Percentiles rank a stretch among this genome's conserved stretches.
These are phyloP conservation scores for Nerophis ophidion DNA, from an alignment of 2,113 vertebrate genomes.

Conservation along the genomic window DNA sequence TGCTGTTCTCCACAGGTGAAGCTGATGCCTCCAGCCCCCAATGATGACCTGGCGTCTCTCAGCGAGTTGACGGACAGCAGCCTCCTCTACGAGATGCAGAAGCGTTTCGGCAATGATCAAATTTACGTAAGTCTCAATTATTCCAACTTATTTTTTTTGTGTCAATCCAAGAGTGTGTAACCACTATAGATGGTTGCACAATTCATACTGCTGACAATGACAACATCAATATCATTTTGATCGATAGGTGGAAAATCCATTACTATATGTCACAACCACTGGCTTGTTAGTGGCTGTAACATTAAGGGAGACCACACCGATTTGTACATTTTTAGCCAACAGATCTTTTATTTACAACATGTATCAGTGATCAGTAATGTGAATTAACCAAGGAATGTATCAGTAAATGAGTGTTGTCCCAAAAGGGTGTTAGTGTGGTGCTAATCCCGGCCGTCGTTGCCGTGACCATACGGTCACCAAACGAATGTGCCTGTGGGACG, in stretches of 20 bases:
- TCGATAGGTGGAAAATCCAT: constrained; percentile 29
- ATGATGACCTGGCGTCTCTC: constrained; percentile 90
- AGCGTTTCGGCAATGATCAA: constrained; percentile 91
- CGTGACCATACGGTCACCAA: no score
- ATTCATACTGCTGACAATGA: constrained; percentile 10
- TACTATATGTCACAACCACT: no score
- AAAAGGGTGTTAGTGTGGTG: no score
- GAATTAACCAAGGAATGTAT: no score
- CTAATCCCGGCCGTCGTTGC: no score
- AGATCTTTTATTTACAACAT: no score
- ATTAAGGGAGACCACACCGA: no score
- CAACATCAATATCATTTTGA: constrained; percentile 36
- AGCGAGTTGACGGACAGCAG: constrained; percentile 90
- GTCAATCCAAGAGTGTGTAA: background rate
- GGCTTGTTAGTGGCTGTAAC: no score
- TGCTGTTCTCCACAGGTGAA: constrained; percentile 75
- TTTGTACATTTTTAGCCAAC: no score
- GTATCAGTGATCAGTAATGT: no score
- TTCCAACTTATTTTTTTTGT: background rate
- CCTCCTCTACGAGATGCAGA: constrained; percentile 98
- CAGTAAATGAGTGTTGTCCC: no score
- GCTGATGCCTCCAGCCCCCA: constrained; percentile 90
- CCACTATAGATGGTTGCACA: background rate
- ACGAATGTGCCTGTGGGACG: no score
- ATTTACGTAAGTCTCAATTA: constrained; percentile 80